These are phyloP conservation scores for Elaeidobius kamerunicus DNA, from an alignment of 2,888 invertebrate species.

Conservation along the genomic window DNA sequence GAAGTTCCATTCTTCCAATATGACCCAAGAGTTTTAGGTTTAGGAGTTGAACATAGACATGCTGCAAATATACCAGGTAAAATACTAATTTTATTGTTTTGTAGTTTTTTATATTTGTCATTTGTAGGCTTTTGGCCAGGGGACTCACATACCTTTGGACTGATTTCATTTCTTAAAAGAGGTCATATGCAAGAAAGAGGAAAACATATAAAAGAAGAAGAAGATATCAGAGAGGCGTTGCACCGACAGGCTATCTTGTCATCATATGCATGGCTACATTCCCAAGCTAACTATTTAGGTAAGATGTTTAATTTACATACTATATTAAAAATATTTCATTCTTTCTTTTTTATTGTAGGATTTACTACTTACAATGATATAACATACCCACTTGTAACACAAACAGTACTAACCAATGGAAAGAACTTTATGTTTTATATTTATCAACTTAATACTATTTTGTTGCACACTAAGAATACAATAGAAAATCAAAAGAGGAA, in stretches of 20 bases:
- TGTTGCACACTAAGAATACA: slow-evolving; percentile 62
- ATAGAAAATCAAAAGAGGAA: slow-evolving; percentile 69
- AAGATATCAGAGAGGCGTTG: slow-evolving; percentile 62
- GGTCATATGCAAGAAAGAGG: slow-evolving; percentile 57
- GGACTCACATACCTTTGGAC: slow-evolving; percentile 71
- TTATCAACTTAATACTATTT: slow-evolving; percentile 89
- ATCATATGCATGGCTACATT: slow-evolving; percentile 76
- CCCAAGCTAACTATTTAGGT: slow-evolving; percentile 71
- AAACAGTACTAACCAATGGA: slow-evolving; percentile 88
- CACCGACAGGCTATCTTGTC: slow-evolving; percentile 73
- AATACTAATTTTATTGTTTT: slow-evolving; percentile 5
- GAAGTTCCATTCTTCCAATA: slow-evolving; percentile 58
- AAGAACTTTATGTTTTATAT: slow-evolving; percentile 79
- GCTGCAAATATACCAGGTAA: slow-evolving; percentile 74
- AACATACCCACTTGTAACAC: slow-evolving; percentile 86
- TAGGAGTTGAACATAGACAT: slow-evolving; percentile 56
- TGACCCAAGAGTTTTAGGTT: slow-evolving; percentile 63
- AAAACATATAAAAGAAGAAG: slow-evolving; percentile 51
- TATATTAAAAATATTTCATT: not conserved
- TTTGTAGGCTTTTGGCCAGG: slow-evolving; percentile 78
- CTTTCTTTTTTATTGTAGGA: slow-evolving; percentile 50
- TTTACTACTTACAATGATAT: slow-evolving; percentile 89
- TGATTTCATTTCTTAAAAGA: slow-evolving; percentile 69
- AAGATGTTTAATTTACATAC: not conserved
- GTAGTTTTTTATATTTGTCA: too few relatives aligned